These are phyloP conservation scores for Hypomesus transpacificus DNA, from an alignment of 2,113 vertebrate genomes.

Conservation along the genomic window DNA sequence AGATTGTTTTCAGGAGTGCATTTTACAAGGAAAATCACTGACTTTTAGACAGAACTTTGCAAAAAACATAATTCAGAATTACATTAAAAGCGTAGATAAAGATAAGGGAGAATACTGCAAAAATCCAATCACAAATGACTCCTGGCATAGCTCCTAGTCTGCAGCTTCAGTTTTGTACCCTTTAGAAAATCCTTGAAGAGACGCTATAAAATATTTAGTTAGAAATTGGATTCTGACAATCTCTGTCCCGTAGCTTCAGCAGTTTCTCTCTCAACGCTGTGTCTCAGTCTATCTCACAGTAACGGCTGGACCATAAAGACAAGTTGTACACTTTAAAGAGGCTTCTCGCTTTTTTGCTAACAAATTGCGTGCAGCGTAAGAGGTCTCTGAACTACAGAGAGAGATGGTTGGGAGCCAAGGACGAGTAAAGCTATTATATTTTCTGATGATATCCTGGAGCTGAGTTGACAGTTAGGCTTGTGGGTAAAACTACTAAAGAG, in stretches of 20 bases:
- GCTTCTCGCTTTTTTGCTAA: slow-evolving; percentile 4
- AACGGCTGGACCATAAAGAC: slow-evolving; percentile 23
- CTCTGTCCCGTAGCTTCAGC: slow-evolving; percentile 47
- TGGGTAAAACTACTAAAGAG: no score
- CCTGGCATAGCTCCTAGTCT: slow-evolving; percentile 20
- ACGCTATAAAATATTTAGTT: slow-evolving; percentile 28
- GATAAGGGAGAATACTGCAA: slow-evolving; percentile 20
- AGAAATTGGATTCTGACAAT: slow-evolving; percentile 39
- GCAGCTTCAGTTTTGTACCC: slow-evolving; percentile 21
- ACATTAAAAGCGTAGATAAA: slow-evolving; percentile 18
- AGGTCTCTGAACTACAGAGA: slow-evolving; percentile 18
- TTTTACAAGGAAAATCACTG: not conserved
- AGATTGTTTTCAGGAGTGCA: not conserved
- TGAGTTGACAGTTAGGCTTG: no score
- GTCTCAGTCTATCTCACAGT: slow-evolving; percentile 20
- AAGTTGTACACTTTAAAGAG: slow-evolving; percentile 12
- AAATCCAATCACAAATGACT: slow-evolving; percentile 39
- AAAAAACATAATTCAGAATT: slow-evolving; percentile 5
- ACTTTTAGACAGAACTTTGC: slow-evolving; percentile 1
- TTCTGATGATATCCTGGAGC: no score
- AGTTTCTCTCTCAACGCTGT: slow-evolving; percentile 31
- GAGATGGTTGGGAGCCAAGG: slow-evolving; percentile 6
- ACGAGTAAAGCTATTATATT: slow-evolving; percentile 3
- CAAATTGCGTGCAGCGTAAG: slow-evolving; percentile 18
- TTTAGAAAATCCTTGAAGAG: slow-evolving; percentile 26